These are phyloP conservation scores for Crotophaga sulcirostris DNA, from an alignment of 2,113 vertebrate species.

Conservation along the genomic window DNA sequence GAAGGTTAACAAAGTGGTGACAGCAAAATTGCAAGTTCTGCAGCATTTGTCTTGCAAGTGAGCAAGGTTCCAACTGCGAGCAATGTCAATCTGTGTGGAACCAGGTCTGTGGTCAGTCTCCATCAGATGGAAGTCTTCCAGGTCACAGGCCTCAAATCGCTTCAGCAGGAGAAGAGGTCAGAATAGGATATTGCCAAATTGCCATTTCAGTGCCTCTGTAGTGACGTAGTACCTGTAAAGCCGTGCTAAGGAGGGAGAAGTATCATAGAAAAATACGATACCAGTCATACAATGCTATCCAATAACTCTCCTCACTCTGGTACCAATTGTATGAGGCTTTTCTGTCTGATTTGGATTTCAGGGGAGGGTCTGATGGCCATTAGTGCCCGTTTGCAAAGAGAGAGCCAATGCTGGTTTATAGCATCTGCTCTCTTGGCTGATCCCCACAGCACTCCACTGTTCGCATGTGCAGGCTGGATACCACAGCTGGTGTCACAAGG, in stretches of 20 bases:
- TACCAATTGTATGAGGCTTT: neutral
- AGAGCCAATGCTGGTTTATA: neutral
- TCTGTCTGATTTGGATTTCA: neutral
- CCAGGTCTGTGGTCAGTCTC: neutral
- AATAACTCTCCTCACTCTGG: neutral
- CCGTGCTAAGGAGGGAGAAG: neutral
- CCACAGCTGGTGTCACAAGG: neutral
- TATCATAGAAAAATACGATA: neutral
- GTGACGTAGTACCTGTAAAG: neutral
- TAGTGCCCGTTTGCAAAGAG: neutral
- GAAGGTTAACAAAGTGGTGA: neutral
- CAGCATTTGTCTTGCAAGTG: neutral
- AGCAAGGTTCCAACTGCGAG: neutral
- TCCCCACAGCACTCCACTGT: neutral
- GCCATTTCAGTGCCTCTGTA: neutral
- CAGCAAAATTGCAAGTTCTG: neutral
- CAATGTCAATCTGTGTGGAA: neutral
- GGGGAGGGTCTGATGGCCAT: neutral
- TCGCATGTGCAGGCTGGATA: neutral
- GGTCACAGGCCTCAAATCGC: neutral
- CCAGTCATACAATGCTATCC: neutral
- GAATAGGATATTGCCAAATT: neutral
- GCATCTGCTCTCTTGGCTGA: neutral
- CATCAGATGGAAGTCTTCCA: neutral
- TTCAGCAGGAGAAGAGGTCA: neutral